These are phyloP conservation scores for Scaptomyza caliginosa DNA, from an alignment of 2,888 invertebrate species.

Conservation along the genomic window DNA sequence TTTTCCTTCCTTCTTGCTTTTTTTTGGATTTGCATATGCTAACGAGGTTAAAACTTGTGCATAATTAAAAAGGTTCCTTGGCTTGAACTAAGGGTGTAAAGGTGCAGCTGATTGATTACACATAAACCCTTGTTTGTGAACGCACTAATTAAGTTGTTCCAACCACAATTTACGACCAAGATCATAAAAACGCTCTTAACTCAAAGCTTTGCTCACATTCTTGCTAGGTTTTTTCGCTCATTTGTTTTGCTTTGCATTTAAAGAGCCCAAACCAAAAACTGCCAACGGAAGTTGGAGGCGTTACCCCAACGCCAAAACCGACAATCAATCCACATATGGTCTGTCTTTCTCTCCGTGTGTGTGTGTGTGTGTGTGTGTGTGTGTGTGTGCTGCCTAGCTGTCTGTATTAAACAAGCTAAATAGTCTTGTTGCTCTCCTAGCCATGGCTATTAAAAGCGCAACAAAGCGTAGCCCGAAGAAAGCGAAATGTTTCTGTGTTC, in stretches of 20 bases:
- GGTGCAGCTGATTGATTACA: constrained; percentile 7
- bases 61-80: constrained; percentile 20
- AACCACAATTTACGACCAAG: not conserved
- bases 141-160: constrained; percentile 3
- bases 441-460: constrained; percentile 42
- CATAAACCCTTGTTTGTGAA: not conserved
- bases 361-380: not conserved
- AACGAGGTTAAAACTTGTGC: constrained; percentile 37
- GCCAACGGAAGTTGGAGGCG: constrained; percentile 82
- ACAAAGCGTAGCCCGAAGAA: constrained; percentile 32
- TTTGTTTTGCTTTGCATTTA: constrained; percentile 50
- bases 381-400: constrained; percentile 33
- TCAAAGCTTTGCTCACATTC: not conserved
- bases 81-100: constrained; percentile 1
- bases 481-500: constrained; percentile 25
- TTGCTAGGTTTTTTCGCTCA: constrained; percentile 3
- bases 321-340: constrained; percentile 66
- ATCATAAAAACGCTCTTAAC: not conserved
- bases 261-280: constrained; percentile 45
- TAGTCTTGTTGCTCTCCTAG: constrained; percentile 41
- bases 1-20: not conserved
- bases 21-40: not conserved
- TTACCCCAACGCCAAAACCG: constrained; percentile 72
- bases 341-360: not conserved
- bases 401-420: constrained; percentile 27